These are phyloP conservation scores for Lepus europaeus DNA, from an alignment of 2,113 vertebrate species.

Conservation along the genomic window DNA sequence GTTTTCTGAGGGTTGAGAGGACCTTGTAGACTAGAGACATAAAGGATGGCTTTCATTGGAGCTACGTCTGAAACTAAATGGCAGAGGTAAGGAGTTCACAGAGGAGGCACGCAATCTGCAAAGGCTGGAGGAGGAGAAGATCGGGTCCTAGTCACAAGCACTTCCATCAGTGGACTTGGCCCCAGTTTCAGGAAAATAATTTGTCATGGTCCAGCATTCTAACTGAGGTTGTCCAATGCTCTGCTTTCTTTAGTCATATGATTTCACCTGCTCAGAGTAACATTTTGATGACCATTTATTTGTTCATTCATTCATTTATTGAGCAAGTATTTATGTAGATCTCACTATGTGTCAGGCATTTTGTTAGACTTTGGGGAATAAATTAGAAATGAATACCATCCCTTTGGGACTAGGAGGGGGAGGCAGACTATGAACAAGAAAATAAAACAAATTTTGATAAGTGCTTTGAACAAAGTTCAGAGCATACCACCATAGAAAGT, in stretches of 20 bases:
- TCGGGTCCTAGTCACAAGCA: slow-evolving; percentile 5
- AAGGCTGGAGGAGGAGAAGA: background rate
- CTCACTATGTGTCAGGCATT: background rate
- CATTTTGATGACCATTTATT: background rate
- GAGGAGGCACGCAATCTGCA: slow-evolving; percentile 15
- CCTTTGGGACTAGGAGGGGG: background rate
- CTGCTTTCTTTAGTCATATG: slow-evolving; percentile 20
- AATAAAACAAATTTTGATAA: background rate
- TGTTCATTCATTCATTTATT: background rate
- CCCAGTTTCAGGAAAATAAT: slow-evolving; percentile 41
- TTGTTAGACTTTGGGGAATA: background rate
- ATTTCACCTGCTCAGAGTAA: slow-evolving; percentile 9
- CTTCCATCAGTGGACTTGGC: slow-evolving; percentile 7
- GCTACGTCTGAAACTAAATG: background rate
- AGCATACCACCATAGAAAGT: background rate
- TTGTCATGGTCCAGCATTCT: slow-evolving; percentile 46
- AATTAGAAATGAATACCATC: background rate
- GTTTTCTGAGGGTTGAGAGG: background rate
- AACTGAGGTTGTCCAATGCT: background rate
- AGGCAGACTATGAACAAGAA: background rate
- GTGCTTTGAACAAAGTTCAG: slow-evolving; percentile 6
- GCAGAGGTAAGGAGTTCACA: background rate
- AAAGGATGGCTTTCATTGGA: background rate
- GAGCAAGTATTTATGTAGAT: background rate
- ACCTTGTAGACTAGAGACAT: background rate